phyloP scores from a whole-genome alignment of 2,113 vertebrate species.

The Rhinichthys klamathensis region DNA sequence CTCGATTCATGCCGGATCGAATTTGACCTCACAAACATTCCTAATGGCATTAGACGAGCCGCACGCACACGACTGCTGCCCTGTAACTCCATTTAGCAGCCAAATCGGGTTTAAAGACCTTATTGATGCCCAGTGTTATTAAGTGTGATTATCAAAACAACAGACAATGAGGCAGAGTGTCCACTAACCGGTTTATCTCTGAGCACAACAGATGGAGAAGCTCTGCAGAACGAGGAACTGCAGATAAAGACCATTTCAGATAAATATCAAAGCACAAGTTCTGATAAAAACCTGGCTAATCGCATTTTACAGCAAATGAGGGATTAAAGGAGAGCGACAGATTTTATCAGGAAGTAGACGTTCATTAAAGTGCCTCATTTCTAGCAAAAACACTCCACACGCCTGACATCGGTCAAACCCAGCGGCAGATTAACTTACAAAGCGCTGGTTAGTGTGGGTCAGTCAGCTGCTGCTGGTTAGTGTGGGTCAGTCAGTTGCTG shows the following conservation, averaged over 20 bases:
- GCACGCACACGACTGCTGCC: constrained; percentile 91
- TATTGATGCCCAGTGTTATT: constrained; percentile 99
- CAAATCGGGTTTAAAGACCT: constrained; percentile 99
- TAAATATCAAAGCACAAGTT: background rate
- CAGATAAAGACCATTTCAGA: constrained; percentile 23
- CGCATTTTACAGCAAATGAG: background rate
- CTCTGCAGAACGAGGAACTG: constrained; percentile 58
- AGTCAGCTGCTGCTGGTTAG: no score
- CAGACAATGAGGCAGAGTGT: constrained; percentile 99
- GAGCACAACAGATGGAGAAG: constrained; percentile 97
- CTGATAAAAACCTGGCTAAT: background rate
- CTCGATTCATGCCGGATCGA: constrained; percentile 79
- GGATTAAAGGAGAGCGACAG: background rate
- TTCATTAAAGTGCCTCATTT: background rate
- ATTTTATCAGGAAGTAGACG: background rate
- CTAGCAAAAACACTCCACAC: background rate
- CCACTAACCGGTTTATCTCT: constrained; percentile 99
- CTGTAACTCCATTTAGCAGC: constrained; percentile 97
- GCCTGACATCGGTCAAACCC: background rate
- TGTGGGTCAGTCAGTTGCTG: no score
- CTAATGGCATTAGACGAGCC: constrained; percentile 97
- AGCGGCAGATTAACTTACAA: no score
- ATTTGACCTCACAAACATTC: constrained; percentile 99
- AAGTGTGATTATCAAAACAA: constrained; percentile 99
- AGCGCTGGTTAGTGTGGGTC: background rate